Evolutionary conservation across 2,797 vertebrate genomes (phyloP), one percentile per base, ranked within the genome.

Genomic region (Lithobates sylvaticus): DNA sequence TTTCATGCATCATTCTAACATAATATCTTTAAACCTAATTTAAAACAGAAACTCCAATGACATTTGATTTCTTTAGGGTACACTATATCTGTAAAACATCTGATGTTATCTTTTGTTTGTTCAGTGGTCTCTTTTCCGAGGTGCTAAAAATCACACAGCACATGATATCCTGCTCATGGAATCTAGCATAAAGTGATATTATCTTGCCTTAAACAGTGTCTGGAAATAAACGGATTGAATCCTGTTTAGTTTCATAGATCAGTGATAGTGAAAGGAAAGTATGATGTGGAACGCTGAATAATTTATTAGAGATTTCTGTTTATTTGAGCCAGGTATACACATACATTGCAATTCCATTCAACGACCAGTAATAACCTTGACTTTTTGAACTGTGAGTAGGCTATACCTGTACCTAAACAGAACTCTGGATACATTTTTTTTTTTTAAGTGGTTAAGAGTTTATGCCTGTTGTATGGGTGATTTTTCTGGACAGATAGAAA

Each of bases 41-140:
- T 29, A 23, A 18, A n/a, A 6, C 54, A 44, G 69, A 10, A 64
- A 29, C 21, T 82, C 36, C n/a, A 29, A 4, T 12, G 23, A 64
- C 39, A 23, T 21, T 27, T 44, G 26, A 23, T 12, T 61, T 27
- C 54, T 64, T 82, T 39, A 32, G 58, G 74, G 2, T 34, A 54
- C 26, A 29, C 27, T 29, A 21, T 76, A 54, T 76, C 47, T 50
- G 27, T 54, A 27, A 58, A 76, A 32, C 47, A 58, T 58, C 47
- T 54, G 74, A 76, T 76, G 47, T 54, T 76, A 76, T 76, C 44
- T 76, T 29, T 12, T 58, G 26, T 58, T 67, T 76, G 29, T 58
- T 34, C 47, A 54, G 15, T 32, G 13, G 27, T 58, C 47, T 58
- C 5, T 76, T 76, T 75, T 10, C 27, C n/a, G 58, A 76, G 26